These are phyloP conservation scores for Pseudomyrmex flavicornis DNA, from an alignment of 1,140 invertebrate species.

Conservation along the genomic window DNA sequence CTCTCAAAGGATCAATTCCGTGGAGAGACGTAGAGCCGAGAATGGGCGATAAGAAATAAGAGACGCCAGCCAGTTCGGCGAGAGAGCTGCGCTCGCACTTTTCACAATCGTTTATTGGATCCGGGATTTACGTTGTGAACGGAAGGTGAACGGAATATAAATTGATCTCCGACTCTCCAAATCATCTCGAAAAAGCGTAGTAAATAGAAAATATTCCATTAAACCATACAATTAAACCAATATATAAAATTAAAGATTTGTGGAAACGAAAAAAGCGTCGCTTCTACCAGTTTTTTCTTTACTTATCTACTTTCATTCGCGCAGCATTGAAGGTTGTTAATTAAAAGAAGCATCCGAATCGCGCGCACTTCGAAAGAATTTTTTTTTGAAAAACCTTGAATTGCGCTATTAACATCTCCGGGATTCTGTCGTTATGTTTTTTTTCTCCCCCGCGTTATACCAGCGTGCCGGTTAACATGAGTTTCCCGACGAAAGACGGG, in stretches of 20 bases:
- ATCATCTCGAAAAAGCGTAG: not conserved
- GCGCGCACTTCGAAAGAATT: not conserved
- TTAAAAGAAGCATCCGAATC: not conserved
- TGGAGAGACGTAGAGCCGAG: not conserved
- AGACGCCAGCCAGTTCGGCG: constrained; percentile 12
- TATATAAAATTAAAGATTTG: no score
- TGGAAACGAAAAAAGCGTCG: not conserved
- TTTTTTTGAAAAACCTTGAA: not conserved
- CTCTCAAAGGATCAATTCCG: constrained; percentile 44
- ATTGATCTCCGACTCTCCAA: constrained; percentile 16
- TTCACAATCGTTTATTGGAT: constrained; percentile 41
- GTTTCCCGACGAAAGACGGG: not conserved
- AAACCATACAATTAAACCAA: constrained; percentile 34
- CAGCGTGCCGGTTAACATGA: constrained; percentile 3
- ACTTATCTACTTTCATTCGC: not conserved
- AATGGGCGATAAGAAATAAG: constrained; percentile 43
- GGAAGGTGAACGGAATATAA: constrained; percentile 37
- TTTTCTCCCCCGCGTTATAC: not conserved
- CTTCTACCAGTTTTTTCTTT: not conserved
- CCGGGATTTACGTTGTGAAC: not conserved
- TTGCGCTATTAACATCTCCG: not conserved
- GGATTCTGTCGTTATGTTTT: not conserved
- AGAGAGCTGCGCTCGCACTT: constrained; percentile 10
- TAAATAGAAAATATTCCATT: not conserved
- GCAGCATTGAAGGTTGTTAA: not conserved